Evolutionary conservation across 1,140 invertebrate genomes (phyloP).

Genomic region (Cotesia vestalis): DNA sequence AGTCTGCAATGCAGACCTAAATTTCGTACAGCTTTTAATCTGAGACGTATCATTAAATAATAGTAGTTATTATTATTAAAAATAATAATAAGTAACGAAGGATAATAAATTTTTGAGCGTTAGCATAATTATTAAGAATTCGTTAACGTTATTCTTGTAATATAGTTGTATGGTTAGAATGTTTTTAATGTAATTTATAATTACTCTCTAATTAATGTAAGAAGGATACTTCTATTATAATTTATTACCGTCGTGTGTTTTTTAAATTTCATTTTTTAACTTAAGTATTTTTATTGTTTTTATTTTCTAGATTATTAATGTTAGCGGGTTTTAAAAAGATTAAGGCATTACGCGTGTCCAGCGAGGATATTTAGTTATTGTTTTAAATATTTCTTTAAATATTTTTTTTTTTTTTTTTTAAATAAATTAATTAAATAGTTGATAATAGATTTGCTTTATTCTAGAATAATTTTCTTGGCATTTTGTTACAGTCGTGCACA

Average conservation of each 20-base stretch:
- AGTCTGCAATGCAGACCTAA: constrained; percentile 12
- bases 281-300: background rate
- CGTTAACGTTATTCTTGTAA: constrained; percentile 16
- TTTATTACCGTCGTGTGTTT: constrained; percentile 3
- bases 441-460: background rate
- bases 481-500: constrained; percentile 18
- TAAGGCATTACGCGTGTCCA: constrained; percentile 24
- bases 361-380: constrained; percentile 39
- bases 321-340: background rate
- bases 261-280: background rate
- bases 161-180: constrained; percentile 20
- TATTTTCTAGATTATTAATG: constrained; percentile 16
- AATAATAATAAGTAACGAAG: background rate
- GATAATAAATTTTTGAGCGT: constrained; percentile 8
- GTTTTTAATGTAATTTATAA: constrained; percentile 19
- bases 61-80: constrained; percentile 6
- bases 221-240: background rate
- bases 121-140: constrained; percentile 15
- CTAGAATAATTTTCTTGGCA: background rate
- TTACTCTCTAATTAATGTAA: too few species aligned
- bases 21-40: constrained; percentile 11
- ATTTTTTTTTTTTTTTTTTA: constrained; percentile 24
- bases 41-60: constrained; percentile 15
- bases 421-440: background rate
- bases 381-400: constrained; percentile 22